Base-by-base conservation (phyloP, 2,113 vertebrate genomes). In the Pelodiscus sinensis region DNA sequence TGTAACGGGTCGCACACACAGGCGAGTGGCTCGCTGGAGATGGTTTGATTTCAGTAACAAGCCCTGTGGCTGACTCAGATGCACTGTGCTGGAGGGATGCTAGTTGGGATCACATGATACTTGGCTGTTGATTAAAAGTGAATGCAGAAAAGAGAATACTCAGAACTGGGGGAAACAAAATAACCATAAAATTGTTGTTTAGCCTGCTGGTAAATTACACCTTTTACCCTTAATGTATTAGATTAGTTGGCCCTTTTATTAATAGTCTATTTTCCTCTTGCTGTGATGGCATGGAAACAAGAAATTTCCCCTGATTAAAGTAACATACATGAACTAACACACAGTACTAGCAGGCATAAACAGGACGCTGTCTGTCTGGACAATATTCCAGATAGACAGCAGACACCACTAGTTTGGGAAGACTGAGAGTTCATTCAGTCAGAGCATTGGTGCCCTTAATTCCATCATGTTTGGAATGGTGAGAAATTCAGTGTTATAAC, bases 211-310 rank as follows among this genome's bases (percentile, higher is more conserved):
- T 50, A 18, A 44, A 79, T 82, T 24, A 2, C 6, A 22, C 29
- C 75, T 56, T 8, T 52, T 27, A 14, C 25, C 87, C 52, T 51
- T 35, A 51, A 8, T 87, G 51, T 14, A 62, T 62, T 62, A 62
- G 60, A 2, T 57, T 38, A 19, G 35, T 79, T 82, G 56, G 8
- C 56, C 15, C 56, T 65, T 52, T 62, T 62, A 60, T 60, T 60
- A 62, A 29, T 44, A 44, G 13, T 55, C n/a, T 62, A 14, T 51
- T 50, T 44, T 68, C 11, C 79, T 9, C 0, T 31, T 78, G 51
- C 25, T 77, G 35, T 81, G 6, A 3, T 35, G 16, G 0, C 21
- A 1, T 1, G 6, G 82, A 50, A 54, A n/a, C 9, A 2, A 3
- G 14, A 62, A 29, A 25, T 62, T 62, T 25, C 60, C 25, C 60